A percentile compares a stretch with the other conserved stretches of the same genome.
These are phyloP conservation scores for Xestoiulus laeticollis DNA, from an alignment of 2,888 invertebrate species.

Conservation along the genomic window DNA sequence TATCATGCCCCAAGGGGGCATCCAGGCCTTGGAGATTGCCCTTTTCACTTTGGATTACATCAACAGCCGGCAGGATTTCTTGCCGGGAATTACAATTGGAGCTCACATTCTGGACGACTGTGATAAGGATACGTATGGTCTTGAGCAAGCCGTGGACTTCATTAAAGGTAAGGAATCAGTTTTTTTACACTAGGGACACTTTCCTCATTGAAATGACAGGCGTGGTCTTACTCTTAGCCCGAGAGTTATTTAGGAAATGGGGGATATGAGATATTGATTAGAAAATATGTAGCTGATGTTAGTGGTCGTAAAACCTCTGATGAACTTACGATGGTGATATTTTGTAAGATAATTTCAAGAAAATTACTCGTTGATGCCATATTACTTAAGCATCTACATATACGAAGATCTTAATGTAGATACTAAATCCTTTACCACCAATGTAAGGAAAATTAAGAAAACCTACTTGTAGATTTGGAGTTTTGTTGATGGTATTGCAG, in stretches of 20 bases:
- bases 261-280: neutral
- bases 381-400: no score
- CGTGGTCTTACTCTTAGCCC: neutral
- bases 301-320: neutral
- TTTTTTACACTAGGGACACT: neutral
- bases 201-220: neutral
- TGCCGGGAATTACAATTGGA: constrained; percentile 83
- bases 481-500: no score
- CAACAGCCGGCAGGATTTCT: constrained; percentile 72
- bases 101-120: constrained; percentile 93
- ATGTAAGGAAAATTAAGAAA: no score
- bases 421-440: no score
- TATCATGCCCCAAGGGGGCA: constrained; percentile 88
- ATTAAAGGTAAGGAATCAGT: constrained; percentile 81
- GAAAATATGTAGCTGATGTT: neutral
- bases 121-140: constrained; percentile 93
- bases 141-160: constrained; percentile 96
- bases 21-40: constrained; percentile 88
- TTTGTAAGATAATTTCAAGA: no score
- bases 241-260: neutral
- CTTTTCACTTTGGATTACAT: constrained; percentile 86
- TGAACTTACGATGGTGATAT: neutral
- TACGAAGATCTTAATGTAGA: no score
- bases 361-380: no score
- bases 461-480: no score